phyloP scores from a whole-genome alignment of 2,888 invertebrate genomes.

The Bombylius major region DNA sequence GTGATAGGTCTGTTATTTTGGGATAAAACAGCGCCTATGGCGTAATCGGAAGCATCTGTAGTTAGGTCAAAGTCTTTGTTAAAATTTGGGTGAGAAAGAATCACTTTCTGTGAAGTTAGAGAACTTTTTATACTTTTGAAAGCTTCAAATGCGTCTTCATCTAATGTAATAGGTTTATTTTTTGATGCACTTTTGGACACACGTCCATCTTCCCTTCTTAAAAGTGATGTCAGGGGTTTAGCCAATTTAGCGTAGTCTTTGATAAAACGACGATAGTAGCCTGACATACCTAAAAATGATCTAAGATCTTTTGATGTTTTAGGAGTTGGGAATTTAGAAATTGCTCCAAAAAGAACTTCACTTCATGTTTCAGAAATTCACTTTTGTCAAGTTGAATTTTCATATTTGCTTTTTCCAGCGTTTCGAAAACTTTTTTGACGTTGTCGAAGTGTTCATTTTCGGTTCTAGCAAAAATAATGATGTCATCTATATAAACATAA shows the following conservation, averaged over 20 bases:
- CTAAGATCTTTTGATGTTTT: conserved; percentile 5
- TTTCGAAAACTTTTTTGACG: not conserved
- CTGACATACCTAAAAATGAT: conserved; percentile 7
- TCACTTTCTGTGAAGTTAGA: conserved; percentile 6
- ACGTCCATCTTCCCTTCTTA: conserved; percentile 3
- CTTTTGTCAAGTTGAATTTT: conserved; percentile 3
- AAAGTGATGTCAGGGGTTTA: conserved; percentile 4
- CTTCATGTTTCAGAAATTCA: not conserved
- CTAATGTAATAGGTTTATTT: conserved; percentile 3
- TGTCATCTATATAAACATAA: not conserved
- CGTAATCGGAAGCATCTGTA: conserved; percentile 22
- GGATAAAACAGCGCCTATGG: conserved; percentile 21
- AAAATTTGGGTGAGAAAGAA: conserved; percentile 10
- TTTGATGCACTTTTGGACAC: conserved; percentile 1
- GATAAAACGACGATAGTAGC: conserved; percentile 8
- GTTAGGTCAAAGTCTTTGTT: conserved; percentile 11
- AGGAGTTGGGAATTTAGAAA: conserved; percentile 4
- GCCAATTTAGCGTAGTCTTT: conserved; percentile 3
- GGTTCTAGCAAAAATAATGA: not conserved
- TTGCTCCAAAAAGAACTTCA: conserved; percentile 7
- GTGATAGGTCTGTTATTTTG: conserved; percentile 22
- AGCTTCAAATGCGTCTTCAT: conserved; percentile 5
- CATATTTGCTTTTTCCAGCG: not conserved
- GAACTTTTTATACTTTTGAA: conserved; percentile 8
- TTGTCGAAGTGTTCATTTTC: not conserved